Evolutionary conservation across 1,140 invertebrate genomes (phyloP), one percentile per base, ranked within the genome.

Genomic region (Drosophila quadrilineata): DNA sequence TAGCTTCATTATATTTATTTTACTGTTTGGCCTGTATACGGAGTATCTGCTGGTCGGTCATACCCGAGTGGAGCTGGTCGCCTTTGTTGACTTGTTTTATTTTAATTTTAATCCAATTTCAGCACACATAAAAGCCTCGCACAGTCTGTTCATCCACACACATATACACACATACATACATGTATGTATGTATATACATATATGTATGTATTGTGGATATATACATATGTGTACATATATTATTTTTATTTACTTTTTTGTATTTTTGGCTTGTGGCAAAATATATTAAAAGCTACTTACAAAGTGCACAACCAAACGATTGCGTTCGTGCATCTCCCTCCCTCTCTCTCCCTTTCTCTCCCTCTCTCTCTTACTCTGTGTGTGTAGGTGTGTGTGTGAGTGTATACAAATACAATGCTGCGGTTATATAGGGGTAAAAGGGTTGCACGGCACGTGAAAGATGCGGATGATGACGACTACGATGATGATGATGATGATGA

Each of bases 241-340:
- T 31, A 41, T 48, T 48, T 48, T 36, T 24, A 22, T 48, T 26
- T 63, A 24, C 35, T 52, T 52, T 70, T 28, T 35, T 45, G 28
- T 33, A 35, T 71, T 75, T 72, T 62, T 56, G 56, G 65, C 70
- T 77, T 85, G 77, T 67, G 73, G 77, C 79, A 77, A 84, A 84
- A 84, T 85, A 84, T 84, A 84, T 84, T 84, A 84, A 84, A 85
- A 84, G 77, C 77, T 84, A 84, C 79, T 84, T 85, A 84, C 77
- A 85, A 85, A 84, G 77, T 84, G 79, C 70, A 84, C 60, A 71
- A 49, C 48, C 72, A 84, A 75, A 75, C 76, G 68, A 53, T 66
- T 75, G 35, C 43, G 52, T 67, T 43, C 45, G 29, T 48, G 33
- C 14, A 21, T 40, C 14, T 38, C 17, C 8, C 45, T 56, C 48